Evolutionary conservation across 2,797 vertebrate genomes (phyloP).

Genomic region (Cuniculus paca): DNA sequence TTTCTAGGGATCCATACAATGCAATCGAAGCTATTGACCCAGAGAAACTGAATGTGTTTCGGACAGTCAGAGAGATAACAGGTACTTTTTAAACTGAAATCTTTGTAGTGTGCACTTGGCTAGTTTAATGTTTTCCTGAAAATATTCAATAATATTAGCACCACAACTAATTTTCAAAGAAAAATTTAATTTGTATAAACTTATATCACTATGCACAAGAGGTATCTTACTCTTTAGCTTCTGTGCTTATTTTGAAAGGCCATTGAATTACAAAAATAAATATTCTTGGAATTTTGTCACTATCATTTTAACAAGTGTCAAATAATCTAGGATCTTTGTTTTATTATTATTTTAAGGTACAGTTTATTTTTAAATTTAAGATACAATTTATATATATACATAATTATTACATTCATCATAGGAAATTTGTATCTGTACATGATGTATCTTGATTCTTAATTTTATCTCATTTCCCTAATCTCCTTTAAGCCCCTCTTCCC

Average conservation of each 20-base stretch:
- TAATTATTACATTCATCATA: not conserved
- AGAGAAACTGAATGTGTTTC: conserved; percentile 95
- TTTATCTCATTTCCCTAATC: not conserved
- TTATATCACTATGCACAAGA: not conserved
- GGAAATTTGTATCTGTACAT: not conserved
- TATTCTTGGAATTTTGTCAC: not conserved
- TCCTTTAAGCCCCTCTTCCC: not conserved
- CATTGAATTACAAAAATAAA: not conserved
- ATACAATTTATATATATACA: not conserved
- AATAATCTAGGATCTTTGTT: not conserved
- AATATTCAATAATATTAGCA: not conserved
- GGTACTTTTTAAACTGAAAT: conserved; percentile 87
- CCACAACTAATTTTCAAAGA: conserved; percentile 12
- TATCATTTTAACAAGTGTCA: not conserved
- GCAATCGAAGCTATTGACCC: conserved; percentile 96
- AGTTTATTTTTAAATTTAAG: not conserved
- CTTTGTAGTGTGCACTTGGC: not conserved
- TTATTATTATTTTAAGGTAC: too few species aligned
- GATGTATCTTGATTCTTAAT: not conserved
- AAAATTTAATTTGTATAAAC: conserved; percentile 23
- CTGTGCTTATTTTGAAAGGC: not conserved
- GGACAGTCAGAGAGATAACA: conserved; percentile 98
- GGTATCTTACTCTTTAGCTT: not conserved
- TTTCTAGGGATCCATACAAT: conserved; percentile 96
- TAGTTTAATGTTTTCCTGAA: not conserved